Percentiles rank a stretch among this genome's conserved stretches.
These are phyloP conservation scores for Crocuta crocuta DNA, from an alignment of 2,113 vertebrate species.

Conservation along the genomic window DNA sequence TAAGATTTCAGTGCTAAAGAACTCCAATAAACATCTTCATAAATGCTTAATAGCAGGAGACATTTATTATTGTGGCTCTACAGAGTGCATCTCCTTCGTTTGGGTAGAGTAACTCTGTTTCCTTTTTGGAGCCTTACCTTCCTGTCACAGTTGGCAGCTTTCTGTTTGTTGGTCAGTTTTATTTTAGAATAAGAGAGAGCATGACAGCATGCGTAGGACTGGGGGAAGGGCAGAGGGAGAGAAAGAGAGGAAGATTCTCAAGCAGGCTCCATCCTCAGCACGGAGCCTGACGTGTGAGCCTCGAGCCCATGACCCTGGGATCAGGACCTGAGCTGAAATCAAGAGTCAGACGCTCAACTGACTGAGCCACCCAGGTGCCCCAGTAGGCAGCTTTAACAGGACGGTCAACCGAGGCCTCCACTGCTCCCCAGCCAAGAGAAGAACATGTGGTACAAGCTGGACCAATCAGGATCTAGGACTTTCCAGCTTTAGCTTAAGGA, in stretches of 20 bases:
- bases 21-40: neutral
- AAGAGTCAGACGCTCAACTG: too few relatives aligned
- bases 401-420: neutral
- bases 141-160: neutral
- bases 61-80: neutral
- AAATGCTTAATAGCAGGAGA: neutral
- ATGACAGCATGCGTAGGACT: too few relatives aligned
- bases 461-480: neutral
- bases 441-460: neutral
- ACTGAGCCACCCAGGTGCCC: too few relatives aligned
- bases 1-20: slow-evolving; percentile 48
- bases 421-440: neutral
- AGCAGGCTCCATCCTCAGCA: too few relatives aligned
- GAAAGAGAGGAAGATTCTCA: too few relatives aligned
- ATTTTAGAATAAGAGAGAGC: too few relatives aligned
- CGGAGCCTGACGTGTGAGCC: too few relatives aligned
- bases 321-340: too few relatives aligned
- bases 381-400: neutral
- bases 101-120: neutral
- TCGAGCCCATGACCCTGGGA: too few relatives aligned
- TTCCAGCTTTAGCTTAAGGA: neutral
- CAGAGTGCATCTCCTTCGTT: neutral
- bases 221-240: too few relatives aligned
- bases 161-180: too few relatives aligned
- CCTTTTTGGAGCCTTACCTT: neutral